These are phyloP conservation scores for Pan paniscus DNA, from an alignment of 2,113 vertebrate genomes.

Conservation along the genomic window DNA sequence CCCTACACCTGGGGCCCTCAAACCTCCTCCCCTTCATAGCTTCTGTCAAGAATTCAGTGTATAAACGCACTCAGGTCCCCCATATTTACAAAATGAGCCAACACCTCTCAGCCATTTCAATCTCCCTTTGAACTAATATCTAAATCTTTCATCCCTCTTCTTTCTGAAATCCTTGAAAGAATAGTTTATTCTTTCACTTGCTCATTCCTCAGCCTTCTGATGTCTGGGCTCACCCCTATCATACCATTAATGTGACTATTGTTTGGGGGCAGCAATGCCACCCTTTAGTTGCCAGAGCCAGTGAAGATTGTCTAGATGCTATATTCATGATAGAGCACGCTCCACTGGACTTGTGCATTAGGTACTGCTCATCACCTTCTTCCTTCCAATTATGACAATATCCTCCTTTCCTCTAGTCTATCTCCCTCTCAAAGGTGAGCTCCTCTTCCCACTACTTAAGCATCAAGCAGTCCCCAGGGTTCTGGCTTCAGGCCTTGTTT, in stretches of 20 bases:
- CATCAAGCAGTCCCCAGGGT: background rate
- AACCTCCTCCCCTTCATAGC: background rate
- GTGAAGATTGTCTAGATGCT: background rate
- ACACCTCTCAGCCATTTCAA: background rate
- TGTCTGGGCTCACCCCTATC: background rate
- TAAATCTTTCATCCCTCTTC: background rate
- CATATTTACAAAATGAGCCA: background rate
- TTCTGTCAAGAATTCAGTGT: background rate
- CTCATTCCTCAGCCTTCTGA: background rate
- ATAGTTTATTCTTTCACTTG: background rate
- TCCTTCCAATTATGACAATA: background rate
- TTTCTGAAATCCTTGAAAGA: background rate
- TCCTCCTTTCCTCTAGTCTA: background rate
- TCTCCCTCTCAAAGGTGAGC: background rate
- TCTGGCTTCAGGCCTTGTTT: background rate
- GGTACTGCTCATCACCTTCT: background rate
- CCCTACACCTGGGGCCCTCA: background rate
- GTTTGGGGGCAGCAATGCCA: background rate
- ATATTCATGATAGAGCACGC: background rate
- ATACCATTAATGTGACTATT: background rate
- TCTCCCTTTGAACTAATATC: background rate
- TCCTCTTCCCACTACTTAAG: background rate
- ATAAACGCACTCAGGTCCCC: background rate
- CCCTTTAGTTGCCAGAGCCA: background rate
- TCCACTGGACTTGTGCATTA: background rate